Evolutionary conservation across 2,113 vertebrate genomes (phyloP).

Genomic region (Acrocephalus arundinaceus): DNA sequence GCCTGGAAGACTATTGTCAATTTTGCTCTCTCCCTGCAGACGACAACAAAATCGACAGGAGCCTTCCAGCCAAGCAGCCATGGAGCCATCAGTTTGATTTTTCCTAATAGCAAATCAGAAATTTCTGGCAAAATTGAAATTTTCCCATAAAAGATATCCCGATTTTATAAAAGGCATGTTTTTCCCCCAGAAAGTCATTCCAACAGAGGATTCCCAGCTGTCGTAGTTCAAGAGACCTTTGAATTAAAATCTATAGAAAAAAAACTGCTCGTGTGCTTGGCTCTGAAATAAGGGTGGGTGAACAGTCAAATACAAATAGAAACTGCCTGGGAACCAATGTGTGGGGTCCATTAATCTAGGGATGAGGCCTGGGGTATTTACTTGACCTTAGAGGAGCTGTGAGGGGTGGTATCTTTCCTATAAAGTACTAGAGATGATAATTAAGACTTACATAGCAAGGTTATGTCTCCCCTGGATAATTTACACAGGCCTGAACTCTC

Average conservation of each 20-base stretch:
- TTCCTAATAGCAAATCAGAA: conserved; percentile 42
- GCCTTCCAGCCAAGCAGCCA: conserved; percentile 59
- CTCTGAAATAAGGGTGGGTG: not conserved
- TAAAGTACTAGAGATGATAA: not conserved
- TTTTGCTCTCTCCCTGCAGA: conserved; percentile 66
- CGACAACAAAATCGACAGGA: conserved; percentile 63
- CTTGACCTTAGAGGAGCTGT: not conserved
- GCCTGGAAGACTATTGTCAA: conserved; percentile 71
- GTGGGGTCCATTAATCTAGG: not conserved
- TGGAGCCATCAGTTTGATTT: conserved; percentile 33
- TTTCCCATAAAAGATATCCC: conserved; percentile 32
- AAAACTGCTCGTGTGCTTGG: not conserved
- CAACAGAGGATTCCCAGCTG: conserved; percentile 37
- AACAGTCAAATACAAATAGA: conserved; percentile 32
- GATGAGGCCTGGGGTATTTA: not conserved
- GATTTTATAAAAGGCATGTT: not conserved
- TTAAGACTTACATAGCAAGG: conserved; percentile 4
- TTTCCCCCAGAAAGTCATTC: conserved; percentile 1
- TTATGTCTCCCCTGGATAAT: conserved; percentile 14
- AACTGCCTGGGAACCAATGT: not conserved
- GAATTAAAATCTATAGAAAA: conserved; percentile 32
- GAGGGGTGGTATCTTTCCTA: not conserved
- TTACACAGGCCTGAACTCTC: not conserved
- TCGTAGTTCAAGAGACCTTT: conserved; percentile 39
- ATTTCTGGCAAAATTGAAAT: conserved; percentile 55